These are phyloP conservation scores for Shinisaurus crocodilurus DNA, from an alignment of 2,113 vertebrate species.

Conservation along the genomic window DNA sequence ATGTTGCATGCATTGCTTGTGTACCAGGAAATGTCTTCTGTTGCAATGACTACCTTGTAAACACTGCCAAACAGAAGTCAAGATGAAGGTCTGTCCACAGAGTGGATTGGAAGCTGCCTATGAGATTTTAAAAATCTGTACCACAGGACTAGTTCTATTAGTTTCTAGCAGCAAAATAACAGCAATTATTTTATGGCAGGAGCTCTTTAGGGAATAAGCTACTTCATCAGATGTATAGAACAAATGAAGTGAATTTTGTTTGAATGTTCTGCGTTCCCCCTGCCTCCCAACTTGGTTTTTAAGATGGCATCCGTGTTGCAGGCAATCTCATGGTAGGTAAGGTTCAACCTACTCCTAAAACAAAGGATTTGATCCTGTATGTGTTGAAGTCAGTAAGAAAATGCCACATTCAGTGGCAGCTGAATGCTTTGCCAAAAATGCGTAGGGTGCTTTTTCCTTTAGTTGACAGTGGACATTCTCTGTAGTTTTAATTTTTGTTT, in stretches of 20 bases:
- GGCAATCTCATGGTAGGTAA: slow-evolving; percentile 17
- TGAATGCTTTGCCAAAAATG: neutral
- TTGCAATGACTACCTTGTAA: slow-evolving; percentile 27
- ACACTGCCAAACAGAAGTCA: neutral
- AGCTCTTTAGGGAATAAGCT: neutral
- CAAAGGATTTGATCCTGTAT: too few relatives aligned
- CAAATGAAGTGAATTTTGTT: neutral
- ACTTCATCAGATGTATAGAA: neutral
- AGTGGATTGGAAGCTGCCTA: fast-evolving
- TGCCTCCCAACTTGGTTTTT: fast-evolving
- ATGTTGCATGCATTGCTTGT: neutral
- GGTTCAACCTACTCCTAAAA: neutral
- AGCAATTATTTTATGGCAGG: neutral
- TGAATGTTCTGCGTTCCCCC: neutral
- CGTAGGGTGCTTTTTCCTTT: neutral
- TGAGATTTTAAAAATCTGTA: neutral
- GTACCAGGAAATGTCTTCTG: slow-evolving; percentile 17
- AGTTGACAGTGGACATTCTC: neutral
- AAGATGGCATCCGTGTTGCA: neutral
- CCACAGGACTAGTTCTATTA: neutral
- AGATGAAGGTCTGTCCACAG: fast-evolving
- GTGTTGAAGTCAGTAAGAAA: neutral
- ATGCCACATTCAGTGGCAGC: neutral
- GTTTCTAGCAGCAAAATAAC: neutral
- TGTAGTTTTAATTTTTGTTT: neutral